Conservation (phyloP, 2,888 invertebrate genomes). For the Hermaeophaga mercurialis region DNA sequence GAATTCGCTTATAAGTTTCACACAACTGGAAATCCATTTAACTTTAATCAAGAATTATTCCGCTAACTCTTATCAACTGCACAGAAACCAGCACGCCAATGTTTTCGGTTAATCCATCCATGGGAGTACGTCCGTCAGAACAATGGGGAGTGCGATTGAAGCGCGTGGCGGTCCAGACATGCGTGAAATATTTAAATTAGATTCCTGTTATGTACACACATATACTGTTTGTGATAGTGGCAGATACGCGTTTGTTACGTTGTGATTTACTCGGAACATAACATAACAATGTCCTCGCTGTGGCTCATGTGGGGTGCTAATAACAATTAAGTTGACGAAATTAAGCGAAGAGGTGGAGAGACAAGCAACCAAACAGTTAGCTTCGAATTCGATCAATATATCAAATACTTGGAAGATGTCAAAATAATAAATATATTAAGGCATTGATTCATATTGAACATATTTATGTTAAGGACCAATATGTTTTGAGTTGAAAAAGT, state of each 20-base stretch:
- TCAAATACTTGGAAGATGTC: too few relatives aligned
- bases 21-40: conserved; percentile 8
- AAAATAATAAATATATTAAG: too few relatives aligned
- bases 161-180: conserved; percentile 48
- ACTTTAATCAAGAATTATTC: conserved; percentile 2
- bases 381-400: too few relatives aligned
- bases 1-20: neutral
- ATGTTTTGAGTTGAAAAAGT: too few relatives aligned
- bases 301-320: neutral
- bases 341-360: too few relatives aligned
- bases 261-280: conserved; percentile 49
- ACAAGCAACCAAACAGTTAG: too few relatives aligned
- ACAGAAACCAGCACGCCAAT: conserved; percentile 12
- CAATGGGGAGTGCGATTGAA: conserved; percentile 32
- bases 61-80: conserved; percentile 5
- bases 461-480: too few relatives aligned
- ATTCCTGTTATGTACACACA: conserved; percentile 53
- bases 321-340: conserved; percentile 41
- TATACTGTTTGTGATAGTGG: conserved; percentile 51
- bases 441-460: too few relatives aligned
- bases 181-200: conserved; percentile 56
- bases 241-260: conserved; percentile 44
- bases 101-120: conserved; percentile 20
- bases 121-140: conserved; percentile 27
- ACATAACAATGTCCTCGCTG: conserved; percentile 42